phyloP scores from a whole-genome alignment of 2,113 vertebrate species.

The Ovis canadensis region DNA sequence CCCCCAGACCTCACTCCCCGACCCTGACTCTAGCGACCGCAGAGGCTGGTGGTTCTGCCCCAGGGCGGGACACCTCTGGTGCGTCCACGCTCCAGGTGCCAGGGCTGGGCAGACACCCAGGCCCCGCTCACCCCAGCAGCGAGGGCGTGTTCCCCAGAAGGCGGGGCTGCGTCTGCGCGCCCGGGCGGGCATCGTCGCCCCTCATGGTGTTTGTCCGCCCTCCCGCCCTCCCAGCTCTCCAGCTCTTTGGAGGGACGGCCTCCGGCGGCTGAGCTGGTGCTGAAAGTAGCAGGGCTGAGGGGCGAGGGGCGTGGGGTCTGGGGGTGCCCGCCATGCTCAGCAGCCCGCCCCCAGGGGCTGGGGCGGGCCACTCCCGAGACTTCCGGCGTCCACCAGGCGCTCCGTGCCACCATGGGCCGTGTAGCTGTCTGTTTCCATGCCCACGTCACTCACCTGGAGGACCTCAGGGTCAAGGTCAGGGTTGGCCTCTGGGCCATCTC shows the following conservation, averaged over 20 bases:
- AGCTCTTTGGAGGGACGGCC: neutral
- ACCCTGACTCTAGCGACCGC: neutral
- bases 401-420: rapidly evolving
- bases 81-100: neutral
- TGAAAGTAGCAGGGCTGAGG: neutral
- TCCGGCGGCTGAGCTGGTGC: neutral
- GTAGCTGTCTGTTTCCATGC: neutral
- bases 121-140: neutral
- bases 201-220: rapidly evolving
- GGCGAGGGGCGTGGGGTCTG: neutral
- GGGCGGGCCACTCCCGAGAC: too few relatives aligned
- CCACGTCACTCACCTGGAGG: neutral
- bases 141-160: neutral
- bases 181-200: rapidly evolving
- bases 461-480: neutral
- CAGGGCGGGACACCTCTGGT: neutral
- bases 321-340: neutral
- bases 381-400: rapidly evolving
- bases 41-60: neutral
- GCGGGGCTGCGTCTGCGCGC: rapidly evolving
- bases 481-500: neutral
- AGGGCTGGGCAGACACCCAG: neutral
- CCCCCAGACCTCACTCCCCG: neutral
- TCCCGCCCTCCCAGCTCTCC: neutral
- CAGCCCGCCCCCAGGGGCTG: rapidly evolving